A percentile compares a stretch with the other conserved stretches of the same genome.
Evolutionary conservation across 2,113 vertebrate species (phyloP).

Genomic region (Anguilla rostrata): DNA sequence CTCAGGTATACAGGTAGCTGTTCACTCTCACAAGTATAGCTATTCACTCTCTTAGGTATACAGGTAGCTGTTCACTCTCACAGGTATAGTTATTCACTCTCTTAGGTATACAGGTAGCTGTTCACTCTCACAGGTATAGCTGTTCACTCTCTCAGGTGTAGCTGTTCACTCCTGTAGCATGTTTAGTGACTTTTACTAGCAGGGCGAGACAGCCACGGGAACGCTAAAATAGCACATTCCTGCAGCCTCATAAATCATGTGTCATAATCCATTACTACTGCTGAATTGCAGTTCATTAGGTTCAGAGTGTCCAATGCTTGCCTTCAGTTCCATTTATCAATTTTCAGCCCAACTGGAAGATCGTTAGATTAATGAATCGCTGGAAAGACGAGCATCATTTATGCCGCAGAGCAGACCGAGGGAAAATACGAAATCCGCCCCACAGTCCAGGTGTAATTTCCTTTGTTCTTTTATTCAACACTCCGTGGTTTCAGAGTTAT

Average conservation of each 20-base stretch:
- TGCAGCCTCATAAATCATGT: slow-evolving; percentile 25
- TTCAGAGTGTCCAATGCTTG: slow-evolving; percentile 17
- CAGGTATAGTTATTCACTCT: not conserved
- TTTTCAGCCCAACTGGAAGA: slow-evolving; percentile 3
- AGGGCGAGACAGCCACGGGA: not conserved
- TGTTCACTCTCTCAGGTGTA: not conserved
- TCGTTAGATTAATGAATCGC: slow-evolving; percentile 25
- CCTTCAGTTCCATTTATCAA: slow-evolving; percentile 20
- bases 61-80: not conserved
- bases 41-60: not conserved
- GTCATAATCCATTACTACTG: slow-evolving; percentile 25
- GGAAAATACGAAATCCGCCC: not conserved
- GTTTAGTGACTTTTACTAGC: not conserved
- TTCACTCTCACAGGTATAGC: not conserved
- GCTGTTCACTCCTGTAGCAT: not conserved
- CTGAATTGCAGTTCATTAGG: slow-evolving; percentile 28
- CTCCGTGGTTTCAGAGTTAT: not conserved
- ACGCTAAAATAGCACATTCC: slow-evolving; percentile 14
- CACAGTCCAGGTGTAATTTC: not conserved
- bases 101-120: not conserved
- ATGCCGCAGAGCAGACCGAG: not conserved
- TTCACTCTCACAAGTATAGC: not conserved
- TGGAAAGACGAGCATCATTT: slow-evolving; percentile 5
- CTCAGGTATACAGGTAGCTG: too few species aligned
- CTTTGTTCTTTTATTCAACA: not conserved